Evolutionary conservation across 2,888 invertebrate genomes (phyloP).

Genomic region (Phalera bucephala): DNA sequence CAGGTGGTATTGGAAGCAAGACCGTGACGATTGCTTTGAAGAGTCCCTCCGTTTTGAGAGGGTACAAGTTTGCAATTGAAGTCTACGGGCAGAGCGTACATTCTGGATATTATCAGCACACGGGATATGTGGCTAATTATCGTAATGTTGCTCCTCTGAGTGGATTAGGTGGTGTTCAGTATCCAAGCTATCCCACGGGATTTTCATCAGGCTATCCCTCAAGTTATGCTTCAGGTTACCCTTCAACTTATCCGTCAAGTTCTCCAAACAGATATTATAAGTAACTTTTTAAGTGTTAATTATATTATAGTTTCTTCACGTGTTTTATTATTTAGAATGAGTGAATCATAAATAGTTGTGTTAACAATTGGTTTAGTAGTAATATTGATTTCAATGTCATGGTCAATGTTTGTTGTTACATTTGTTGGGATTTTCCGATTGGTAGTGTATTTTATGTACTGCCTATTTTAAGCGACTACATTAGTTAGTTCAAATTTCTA

Average conservation of each 20-base stretch:
- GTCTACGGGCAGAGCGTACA: conserved; percentile 52
- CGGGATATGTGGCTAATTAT: background rate
- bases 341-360: no score
- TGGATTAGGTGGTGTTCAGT: conserved; percentile 7
- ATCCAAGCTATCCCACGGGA: conserved; percentile 7
- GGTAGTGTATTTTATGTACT: no score
- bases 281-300: background rate
- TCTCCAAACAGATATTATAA: background rate
- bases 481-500: no score
- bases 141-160: conserved; percentile 2
- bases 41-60: conserved; percentile 63
- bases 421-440: no score
- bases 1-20: conserved; percentile 61
- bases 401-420: no score
- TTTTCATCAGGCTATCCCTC: background rate
- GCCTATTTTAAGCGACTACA: no score
- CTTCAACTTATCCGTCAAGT: background rate
- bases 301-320: no score
- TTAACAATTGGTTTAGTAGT: no score
- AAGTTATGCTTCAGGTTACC: background rate
- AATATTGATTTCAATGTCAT: no score
- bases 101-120: conserved; percentile 21
- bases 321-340: no score
- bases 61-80: conserved; percentile 65
- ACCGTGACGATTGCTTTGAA: conserved; percentile 61